A percentile compares a stretch with the other conserved stretches of the same genome.
Conservation (phyloP, 2,113 vertebrate genomes). For the Sapajus apella region DNA sequence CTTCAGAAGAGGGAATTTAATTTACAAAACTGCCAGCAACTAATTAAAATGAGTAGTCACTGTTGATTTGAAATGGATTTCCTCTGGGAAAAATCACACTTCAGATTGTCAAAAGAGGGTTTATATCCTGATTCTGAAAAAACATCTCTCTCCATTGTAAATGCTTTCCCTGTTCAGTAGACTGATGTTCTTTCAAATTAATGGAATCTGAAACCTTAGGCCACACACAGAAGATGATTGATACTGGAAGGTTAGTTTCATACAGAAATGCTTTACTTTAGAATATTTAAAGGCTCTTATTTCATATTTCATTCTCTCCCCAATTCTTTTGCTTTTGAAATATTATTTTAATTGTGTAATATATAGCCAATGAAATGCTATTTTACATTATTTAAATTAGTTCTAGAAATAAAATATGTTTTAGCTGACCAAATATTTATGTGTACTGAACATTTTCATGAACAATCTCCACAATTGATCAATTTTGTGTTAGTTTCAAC, state of each 20-base stretch:
- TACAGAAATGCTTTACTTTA: neutral
- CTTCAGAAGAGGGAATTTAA: constrained; percentile 49
- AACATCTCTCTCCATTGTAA: neutral
- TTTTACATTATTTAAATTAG: constrained; percentile 25
- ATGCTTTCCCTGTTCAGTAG: neutral
- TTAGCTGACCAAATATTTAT: neutral
- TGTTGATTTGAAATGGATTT: constrained; percentile 59
- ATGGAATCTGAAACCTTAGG: neutral
- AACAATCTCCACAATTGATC: neutral
- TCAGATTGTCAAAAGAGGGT: constrained; percentile 23
- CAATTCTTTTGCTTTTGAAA: neutral
- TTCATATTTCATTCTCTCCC: neutral
- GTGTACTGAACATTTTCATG: neutral
- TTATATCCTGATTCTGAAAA: constrained; percentile 11
- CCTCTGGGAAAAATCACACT: constrained; percentile 45
- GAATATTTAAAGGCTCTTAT: neutral
- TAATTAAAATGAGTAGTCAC: constrained; percentile 62
- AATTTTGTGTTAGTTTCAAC: neutral
- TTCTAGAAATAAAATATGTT: neutral
- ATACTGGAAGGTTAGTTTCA: neutral
- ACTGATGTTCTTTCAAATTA: neutral
- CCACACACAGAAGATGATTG: neutral
- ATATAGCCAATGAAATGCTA: neutral
- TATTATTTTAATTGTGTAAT: neutral
- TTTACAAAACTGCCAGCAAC: neutral